phyloP scores from a whole-genome alignment of 2,113 vertebrate species.

The Tachuris rubrigastra region DNA sequence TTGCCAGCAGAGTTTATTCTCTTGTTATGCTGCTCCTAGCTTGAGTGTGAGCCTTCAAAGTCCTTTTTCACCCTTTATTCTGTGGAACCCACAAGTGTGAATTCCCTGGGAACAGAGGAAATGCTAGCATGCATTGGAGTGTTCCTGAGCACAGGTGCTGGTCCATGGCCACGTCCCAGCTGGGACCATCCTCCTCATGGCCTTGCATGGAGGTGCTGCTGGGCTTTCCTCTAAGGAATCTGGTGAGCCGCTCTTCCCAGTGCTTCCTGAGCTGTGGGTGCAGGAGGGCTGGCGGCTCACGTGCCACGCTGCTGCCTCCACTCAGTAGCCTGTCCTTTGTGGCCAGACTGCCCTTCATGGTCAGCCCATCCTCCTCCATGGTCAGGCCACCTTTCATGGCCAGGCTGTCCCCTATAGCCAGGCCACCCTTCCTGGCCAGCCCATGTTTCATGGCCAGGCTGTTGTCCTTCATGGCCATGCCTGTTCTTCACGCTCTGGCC shows the following conservation, averaged over 20 bases:
- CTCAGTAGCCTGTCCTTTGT: background rate
- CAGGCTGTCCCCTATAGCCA: background rate
- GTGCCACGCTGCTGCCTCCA: accelerated
- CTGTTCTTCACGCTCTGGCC: background rate
- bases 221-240: background rate
- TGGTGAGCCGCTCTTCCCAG: background rate
- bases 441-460: background rate
- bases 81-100: accelerated
- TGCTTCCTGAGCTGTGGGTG: background rate
- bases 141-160: accelerated
- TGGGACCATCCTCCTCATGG: accelerated
- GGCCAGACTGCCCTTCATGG: background rate
- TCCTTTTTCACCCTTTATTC: background rate
- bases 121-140: accelerated
- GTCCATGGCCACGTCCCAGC: background rate
- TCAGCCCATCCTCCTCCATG: accelerated
- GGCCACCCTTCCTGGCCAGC: too few relatives aligned
- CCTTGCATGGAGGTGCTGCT: background rate
- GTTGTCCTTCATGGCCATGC: background rate
- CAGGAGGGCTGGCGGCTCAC: accelerated
- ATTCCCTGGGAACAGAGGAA: background rate
- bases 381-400: background rate
- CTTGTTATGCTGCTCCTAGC: background rate
- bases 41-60: background rate
- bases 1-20: background rate